Conservation (phyloP, 2,797 vertebrate genomes). For the Sebastes diploproa region DNA sequence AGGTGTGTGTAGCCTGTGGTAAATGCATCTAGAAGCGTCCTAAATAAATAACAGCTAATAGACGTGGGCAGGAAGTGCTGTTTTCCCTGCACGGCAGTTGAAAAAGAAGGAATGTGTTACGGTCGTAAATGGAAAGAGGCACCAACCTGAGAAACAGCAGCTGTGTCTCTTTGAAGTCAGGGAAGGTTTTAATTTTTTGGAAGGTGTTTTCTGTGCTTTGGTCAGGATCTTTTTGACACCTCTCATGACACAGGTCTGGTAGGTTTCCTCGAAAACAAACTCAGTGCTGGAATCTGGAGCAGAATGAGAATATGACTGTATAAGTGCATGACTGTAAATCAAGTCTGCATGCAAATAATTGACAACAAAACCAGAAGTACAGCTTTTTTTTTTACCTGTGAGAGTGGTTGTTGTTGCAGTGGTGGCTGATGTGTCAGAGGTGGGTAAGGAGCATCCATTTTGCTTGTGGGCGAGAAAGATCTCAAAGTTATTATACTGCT, state of each 20-base stretch:
- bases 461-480: constrained; percentile 94
- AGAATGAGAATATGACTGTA: not conserved
- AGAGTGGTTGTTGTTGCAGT: constrained; percentile 81
- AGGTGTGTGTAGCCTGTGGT: not conserved
- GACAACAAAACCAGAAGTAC: not conserved
- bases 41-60: constrained; percentile 18
- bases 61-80: constrained; percentile 18
- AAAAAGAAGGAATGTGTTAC: constrained; percentile 30
- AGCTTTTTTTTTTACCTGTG: constrained; percentile 78
- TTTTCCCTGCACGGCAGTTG: not conserved
- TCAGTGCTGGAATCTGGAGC: constrained; percentile 86
- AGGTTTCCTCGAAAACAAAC: constrained; percentile 92
- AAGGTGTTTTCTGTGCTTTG: constrained; percentile 85
- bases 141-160: constrained; percentile 93
- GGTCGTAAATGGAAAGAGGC: constrained; percentile 28
- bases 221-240: constrained; percentile 86
- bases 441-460: constrained; percentile 87
- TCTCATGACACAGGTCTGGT: constrained; percentile 88
- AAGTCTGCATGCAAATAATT: not conserved
- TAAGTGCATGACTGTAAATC: not conserved
- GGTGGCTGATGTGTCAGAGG: constrained; percentile 69
- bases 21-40: not conserved
- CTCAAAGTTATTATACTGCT: constrained; percentile 95
- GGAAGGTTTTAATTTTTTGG: constrained; percentile 84
- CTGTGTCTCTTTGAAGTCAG: constrained; percentile 88